Evolutionary conservation across 2,888 invertebrate species (phyloP), one percentile per base, ranked within the genome.

Genomic region (Limenitis arthemis): DNA sequence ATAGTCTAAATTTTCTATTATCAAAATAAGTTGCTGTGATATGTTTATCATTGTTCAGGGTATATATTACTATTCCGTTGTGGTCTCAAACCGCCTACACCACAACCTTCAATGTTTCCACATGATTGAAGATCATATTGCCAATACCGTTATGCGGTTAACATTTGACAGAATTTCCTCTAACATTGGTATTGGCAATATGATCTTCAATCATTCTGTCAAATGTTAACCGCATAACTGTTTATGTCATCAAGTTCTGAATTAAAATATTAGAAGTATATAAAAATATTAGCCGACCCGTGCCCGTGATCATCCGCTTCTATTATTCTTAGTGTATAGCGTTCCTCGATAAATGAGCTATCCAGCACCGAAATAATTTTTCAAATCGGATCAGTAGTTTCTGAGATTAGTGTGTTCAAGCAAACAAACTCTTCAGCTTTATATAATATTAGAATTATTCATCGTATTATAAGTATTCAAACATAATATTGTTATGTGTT

Each of bases 71-170:
- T 43, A 46, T 33, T 41, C 37, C 38, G 44, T 51, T 61, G 62
- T 42, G 61, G 63, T 63, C 50, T 30, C 32, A 59, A 65, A 72
- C 75, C 73, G 53, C 72, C 65, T 44, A 52, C 53, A 72, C 74
- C 73, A 59, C 72, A 75, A 61, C 67, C 69, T 69, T 68, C 66
- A 60, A 47, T 57, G 59, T 59, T 63, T 64, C 53, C 70, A 70
- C 68, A 65, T 73, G 72, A 67, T 71, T 63, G 59, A 52, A 61
- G 59, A 61, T 61, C 59, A 63, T 61, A 61, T 64, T 60, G 54
- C 53, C 47, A 39, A 40, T 40, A 39, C 38, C 34, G 32, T 39
- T 47, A 34, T 33, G 39, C 29, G 44, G 43, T 36, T 29, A 39
- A 12, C 29, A 38, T 40, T 33, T 39, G 33, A 44, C 50, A 44